Base-by-base conservation (phyloP, 2,888 invertebrate genomes). In the Ophioninae sp. region DNA sequence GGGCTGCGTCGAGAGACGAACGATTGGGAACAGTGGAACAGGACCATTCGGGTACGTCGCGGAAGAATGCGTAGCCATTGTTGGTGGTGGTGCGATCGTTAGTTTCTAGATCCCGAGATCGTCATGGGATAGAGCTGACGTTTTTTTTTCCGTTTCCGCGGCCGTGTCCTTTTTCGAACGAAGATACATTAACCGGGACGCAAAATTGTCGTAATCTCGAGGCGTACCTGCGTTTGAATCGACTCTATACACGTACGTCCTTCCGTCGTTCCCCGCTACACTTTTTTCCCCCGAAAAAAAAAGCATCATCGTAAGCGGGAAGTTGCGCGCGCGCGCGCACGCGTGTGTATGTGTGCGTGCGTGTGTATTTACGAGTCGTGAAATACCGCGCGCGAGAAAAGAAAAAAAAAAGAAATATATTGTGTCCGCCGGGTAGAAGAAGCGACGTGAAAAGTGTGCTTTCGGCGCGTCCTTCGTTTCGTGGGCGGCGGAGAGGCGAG, bases 91-190 rank as follows among this genome's bases (percentile, higher is more conserved):
- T 91, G 90, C 91, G 91, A 91, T 90, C 91, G 91, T 92, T 93
- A 91, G 90, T 90, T 90, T 91, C 88, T 91, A 91, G 90, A 93
- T 93, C 92, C 90, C 89, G 58, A 90, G 90, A 92, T 92, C 90
- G 92, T 92, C 92, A 94, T 94, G 94, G 93, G 93, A 93, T 91
- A 92, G 93, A 90, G 93, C 92, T 91, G 93, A 91, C 65, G 20
- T 41, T 59, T 59, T 22, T 92, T 93, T 30, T 30, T 30, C 30
- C 30, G 30, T 30, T 30, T 30, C 30, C 51, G 51, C 17, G 51
- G 13, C 17, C 51, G 51, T 51, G 51, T 51, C 13, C 13, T 51
- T 51, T 6, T 51, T 30, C 30, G 44, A 44, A 44, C 44, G 44
- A 30, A 30, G 30, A 44, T 51, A 51, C 17, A 51, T 17, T 17